phyloP scores from a whole-genome alignment of 2,797 vertebrate species.

The Lagodon rhomboides region DNA sequence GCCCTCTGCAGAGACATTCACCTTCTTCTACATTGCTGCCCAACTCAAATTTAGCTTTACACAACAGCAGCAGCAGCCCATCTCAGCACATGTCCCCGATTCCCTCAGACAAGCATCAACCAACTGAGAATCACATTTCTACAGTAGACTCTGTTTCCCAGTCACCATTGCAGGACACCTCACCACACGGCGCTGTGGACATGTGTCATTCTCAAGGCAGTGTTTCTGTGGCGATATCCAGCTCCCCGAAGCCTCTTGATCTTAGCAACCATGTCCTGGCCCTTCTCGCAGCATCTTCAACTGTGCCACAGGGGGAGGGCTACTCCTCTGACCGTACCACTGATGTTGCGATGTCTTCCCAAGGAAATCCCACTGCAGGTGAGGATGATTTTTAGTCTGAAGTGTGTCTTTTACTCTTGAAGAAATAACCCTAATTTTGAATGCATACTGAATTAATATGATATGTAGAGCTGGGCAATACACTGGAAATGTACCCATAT shows the following conservation, averaged over 20 bases:
- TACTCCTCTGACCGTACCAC: slow-evolving; percentile 53
- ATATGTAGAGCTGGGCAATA: neutral
- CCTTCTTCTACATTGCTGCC: slow-evolving; percentile 39
- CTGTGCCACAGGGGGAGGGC: slow-evolving; percentile 64
- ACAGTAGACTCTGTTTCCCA: slow-evolving; percentile 58
- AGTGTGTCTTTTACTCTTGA: slow-evolving; percentile 7
- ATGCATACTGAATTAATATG: neutral
- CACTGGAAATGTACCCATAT: neutral
- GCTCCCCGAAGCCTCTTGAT: slow-evolving; percentile 82
- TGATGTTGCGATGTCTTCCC: slow-evolving; percentile 64
- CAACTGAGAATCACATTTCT: slow-evolving; percentile 52
- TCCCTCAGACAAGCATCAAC: slow-evolving; percentile 51
- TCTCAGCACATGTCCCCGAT: slow-evolving; percentile 26
- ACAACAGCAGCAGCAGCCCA: slow-evolving; percentile 54
- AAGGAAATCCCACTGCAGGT: slow-evolving; percentile 78
- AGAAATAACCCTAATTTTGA: neutral
- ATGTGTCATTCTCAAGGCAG: slow-evolving; percentile 64
- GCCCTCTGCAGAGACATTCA: slow-evolving; percentile 67
- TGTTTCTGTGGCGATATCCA: slow-evolving; percentile 68
- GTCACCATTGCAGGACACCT: slow-evolving; percentile 44
- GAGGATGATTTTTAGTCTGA: slow-evolving; percentile 24
- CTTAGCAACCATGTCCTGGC: slow-evolving; percentile 85
- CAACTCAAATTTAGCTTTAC: slow-evolving; percentile 61
- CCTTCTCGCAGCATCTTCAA: slow-evolving; percentile 78
- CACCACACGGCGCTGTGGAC: slow-evolving; percentile 54